Percentiles rank a stretch among this genome's conserved stretches.
Conservation (phyloP, 2,888 invertebrate genomes). For the Rhorus exstirpatorius region DNA sequence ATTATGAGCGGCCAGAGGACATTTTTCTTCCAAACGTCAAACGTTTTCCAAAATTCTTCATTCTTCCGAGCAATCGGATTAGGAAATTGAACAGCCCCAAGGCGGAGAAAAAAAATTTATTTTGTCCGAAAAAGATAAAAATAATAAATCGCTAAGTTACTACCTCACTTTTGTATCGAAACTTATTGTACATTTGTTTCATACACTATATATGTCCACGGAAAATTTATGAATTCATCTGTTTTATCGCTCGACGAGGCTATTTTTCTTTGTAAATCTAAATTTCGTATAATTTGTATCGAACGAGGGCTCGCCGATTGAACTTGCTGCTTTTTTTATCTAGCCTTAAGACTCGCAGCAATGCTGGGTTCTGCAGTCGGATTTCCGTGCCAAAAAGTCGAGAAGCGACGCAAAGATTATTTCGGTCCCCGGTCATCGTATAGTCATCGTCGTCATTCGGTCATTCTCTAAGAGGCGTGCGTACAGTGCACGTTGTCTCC, state of each 20-base stretch:
- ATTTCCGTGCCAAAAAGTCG: conserved; percentile 65
- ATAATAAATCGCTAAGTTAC: too few relatives aligned
- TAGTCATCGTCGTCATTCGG: conserved; percentile 44
- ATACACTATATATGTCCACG: not conserved
- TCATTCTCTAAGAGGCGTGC: conserved; percentile 43
- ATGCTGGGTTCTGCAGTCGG: conserved; percentile 28
- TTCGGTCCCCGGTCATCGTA: conserved; percentile 60
- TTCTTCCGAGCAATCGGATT: too few relatives aligned
- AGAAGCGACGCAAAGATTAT: conserved; percentile 64
- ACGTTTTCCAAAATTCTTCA: not conserved
- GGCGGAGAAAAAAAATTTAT: too few relatives aligned
- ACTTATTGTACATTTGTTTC: not conserved
- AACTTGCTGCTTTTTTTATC: conserved; percentile 49
- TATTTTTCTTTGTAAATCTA: conserved; percentile 14
- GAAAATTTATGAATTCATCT: not conserved
- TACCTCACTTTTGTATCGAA: too few relatives aligned
- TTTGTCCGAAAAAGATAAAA: too few relatives aligned
- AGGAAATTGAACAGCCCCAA: too few relatives aligned
- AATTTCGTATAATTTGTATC: conserved; percentile 39
- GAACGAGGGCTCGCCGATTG: conserved; percentile 34
- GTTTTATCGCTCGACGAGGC: not conserved
- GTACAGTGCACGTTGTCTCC: conserved; percentile 6
- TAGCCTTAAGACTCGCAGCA: conserved; percentile 49
- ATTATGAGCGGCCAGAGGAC: not conserved
- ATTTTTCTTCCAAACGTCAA: not conserved